Evolutionary conservation across 2,797 vertebrate genomes (phyloP).

Genomic region (Triplophysa bombifrons): DNA sequence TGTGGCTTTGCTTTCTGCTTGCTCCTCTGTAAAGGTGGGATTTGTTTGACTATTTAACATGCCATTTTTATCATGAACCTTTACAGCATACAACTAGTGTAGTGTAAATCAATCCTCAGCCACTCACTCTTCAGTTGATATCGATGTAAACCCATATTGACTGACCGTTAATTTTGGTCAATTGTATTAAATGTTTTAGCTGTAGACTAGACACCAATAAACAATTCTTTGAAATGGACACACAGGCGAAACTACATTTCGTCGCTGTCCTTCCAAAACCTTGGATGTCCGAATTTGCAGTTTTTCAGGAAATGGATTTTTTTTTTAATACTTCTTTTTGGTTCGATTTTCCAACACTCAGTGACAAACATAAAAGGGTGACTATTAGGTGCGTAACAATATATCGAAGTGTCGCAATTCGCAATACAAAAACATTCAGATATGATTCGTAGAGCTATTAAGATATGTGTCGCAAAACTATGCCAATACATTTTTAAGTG

Average conservation of each 20-base stretch:
- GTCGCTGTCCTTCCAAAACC: no score
- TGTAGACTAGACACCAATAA: not conserved
- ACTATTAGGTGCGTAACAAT: no score
- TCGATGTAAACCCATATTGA: not conserved
- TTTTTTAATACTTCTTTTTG: no score
- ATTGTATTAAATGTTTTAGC: not conserved
- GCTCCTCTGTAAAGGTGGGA: conserved; percentile 6
- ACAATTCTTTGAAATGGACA: not conserved
- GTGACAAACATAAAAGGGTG: no score
- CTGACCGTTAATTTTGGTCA: not conserved
- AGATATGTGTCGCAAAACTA: no score
- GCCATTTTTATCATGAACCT: not conserved
- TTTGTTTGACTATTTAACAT: not conserved
- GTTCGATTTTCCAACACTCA: no score
- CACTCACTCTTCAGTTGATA: not conserved
- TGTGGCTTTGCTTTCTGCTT: conserved; percentile 28
- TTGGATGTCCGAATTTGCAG: no score
- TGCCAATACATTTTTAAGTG: no score
- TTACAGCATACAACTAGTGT: not conserved
- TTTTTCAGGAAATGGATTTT: no score
- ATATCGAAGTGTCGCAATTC: no score
- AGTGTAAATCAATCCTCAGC: not conserved
- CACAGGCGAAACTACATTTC: not conserved
- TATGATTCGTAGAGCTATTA: no score
- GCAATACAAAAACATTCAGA: no score